Evolutionary conservation across 2,797 vertebrate species (phyloP).

Genomic region (Cephalopachus bancanus): DNA sequence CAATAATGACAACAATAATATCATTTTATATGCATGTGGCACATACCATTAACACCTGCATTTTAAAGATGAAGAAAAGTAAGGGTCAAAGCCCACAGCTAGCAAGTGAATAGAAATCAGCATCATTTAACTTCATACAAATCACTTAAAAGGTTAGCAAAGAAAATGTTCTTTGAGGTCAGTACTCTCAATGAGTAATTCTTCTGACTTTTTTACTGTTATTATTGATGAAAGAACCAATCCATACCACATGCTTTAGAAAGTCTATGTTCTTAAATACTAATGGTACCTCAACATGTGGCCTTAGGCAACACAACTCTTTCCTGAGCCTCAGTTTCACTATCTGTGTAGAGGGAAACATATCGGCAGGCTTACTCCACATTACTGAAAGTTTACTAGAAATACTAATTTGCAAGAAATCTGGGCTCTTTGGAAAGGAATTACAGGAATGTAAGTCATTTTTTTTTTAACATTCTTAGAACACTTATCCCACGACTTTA

Average conservation of each 20-base stretch:
- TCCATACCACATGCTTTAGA: background rate
- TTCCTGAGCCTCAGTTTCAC: background rate
- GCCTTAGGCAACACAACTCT: background rate
- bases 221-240: background rate
- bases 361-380: background rate
- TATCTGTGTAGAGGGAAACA: background rate
- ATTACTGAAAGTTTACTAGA: background rate
- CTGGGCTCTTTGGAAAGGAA: background rate
- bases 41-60: background rate
- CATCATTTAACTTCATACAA: background rate
- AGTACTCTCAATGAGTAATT: background rate
- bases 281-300: background rate
- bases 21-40: background rate
- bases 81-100: background rate
- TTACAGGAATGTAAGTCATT: background rate
- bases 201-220: background rate
- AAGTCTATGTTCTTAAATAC: background rate
- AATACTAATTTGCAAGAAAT: background rate
- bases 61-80: background rate
- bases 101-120: background rate
- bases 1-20: background rate
- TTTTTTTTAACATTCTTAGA: slow-evolving; percentile 37
- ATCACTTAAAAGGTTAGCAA: background rate
- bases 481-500: background rate
- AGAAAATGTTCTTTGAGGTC: background rate